Conservation (phyloP, 2,888 invertebrate genomes). For the Myopa testacea region DNA sequence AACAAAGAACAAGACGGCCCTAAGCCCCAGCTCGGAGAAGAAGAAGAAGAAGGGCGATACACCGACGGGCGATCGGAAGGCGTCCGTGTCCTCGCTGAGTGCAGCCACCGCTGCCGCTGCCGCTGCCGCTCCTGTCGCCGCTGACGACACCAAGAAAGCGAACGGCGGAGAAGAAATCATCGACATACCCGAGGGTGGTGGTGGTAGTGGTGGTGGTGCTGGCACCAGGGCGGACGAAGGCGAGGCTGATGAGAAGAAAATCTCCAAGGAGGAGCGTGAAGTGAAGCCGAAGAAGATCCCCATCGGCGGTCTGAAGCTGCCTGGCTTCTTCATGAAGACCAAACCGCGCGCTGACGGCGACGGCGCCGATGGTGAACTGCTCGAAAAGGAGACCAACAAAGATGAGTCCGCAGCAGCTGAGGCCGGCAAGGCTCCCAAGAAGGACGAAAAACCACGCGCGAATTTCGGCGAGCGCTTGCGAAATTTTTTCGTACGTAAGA, state of each 20-base stretch:
- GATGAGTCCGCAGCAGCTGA: constrained; percentile 51
- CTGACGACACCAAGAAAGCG: constrained; percentile 46
- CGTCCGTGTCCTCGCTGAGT: constrained; percentile 38
- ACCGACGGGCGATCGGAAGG: constrained; percentile 31
- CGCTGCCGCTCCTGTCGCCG: constrained; percentile 28
- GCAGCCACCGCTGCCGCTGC: constrained; percentile 44
- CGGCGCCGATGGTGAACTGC: constrained; percentile 69
- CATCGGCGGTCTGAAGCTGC: constrained; percentile 89
- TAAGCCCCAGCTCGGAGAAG: constrained; percentile 52
- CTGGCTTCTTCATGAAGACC: constrained; percentile 84
- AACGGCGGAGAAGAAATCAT: constrained; percentile 61
- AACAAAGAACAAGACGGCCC: constrained; percentile 51
- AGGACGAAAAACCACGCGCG: constrained; percentile 62
- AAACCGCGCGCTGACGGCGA: constrained; percentile 77
- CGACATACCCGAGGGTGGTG: constrained; percentile 59
- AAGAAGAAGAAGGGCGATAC: constrained; percentile 50
- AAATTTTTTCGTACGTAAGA: constrained; percentile 72
- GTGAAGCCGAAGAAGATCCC: constrained; percentile 86
- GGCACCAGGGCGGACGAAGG: constrained; percentile 50
- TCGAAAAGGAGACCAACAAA: constrained; percentile 68
- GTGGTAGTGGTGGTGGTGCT: constrained; percentile 50
- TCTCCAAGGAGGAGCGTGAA: constrained; percentile 77
- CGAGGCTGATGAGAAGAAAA: constrained; percentile 60
- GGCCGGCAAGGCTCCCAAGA: constrained; percentile 51
- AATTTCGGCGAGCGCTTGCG: constrained; percentile 69